Percentiles rank a stretch among this genome's conserved stretches.
phyloP scores from a whole-genome alignment of 2,113 vertebrate species.

The Abramis brama region DNA sequence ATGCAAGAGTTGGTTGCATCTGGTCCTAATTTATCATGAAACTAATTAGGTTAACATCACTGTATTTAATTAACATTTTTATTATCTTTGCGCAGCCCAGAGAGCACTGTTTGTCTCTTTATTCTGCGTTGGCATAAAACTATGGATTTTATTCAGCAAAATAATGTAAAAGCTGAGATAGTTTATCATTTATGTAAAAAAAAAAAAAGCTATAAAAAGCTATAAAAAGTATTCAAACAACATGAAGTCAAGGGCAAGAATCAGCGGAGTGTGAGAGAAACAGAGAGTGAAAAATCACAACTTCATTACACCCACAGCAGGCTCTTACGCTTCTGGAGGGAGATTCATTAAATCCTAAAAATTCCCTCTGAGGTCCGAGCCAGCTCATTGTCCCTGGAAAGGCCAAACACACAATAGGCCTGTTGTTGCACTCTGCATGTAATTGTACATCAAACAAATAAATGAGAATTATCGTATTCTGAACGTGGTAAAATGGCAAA shows the following conservation, averaged over 20 bases:
- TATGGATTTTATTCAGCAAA: conserved; percentile 5
- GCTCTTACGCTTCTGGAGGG: conserved; percentile 25
- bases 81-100: not conserved
- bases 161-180: conserved; percentile 1
- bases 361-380: conserved; percentile 8
- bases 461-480: not conserved
- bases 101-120: not conserved
- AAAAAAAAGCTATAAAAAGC: not conserved
- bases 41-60: conserved; percentile 44
- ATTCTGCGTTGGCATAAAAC: not conserved
- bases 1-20: conserved; percentile 33
- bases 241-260: conserved; percentile 26
- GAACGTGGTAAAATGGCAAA: not conserved
- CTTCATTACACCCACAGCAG: conserved; percentile 47
- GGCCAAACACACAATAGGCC: conserved; percentile 20
- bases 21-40: conserved; percentile 21
- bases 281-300: conserved; percentile 35
- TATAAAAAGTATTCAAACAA: not conserved
- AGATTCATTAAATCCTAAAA: conserved; percentile 41
- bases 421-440: conserved; percentile 31
- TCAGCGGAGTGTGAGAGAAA: conserved; percentile 6
- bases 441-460: conserved; percentile 37
- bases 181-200: conserved; percentile 10
- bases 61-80: conserved; percentile 45
- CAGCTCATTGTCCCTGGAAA: conserved; percentile 31